Conservation (phyloP, 2,113 vertebrate genomes). For the Podarcis muralis region DNA sequence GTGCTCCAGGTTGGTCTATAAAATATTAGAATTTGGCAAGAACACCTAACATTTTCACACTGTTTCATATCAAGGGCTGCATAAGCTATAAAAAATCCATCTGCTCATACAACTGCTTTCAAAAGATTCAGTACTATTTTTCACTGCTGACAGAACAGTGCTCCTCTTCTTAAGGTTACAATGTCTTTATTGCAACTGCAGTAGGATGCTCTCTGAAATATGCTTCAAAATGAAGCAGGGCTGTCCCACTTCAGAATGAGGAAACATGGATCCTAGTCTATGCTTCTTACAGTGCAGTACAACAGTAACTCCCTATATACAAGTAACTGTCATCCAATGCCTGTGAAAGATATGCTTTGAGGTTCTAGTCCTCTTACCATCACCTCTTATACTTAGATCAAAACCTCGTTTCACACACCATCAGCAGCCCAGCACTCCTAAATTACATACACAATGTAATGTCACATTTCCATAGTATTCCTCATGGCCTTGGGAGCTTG, state of each 20-base stretch:
- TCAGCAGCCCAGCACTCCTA: background rate
- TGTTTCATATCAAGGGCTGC: background rate
- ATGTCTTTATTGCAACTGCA: conserved; percentile 25
- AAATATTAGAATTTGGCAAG: conserved; percentile 58
- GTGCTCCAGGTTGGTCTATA: conserved; percentile 92
- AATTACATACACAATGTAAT: conserved; percentile 33
- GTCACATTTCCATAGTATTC: conserved; percentile 56
- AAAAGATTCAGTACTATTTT: background rate
- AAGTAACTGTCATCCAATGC: background rate
- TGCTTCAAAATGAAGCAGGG: conserved; percentile 25
- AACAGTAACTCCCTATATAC: background rate
- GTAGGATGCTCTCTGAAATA: background rate
- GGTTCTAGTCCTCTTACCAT: background rate
- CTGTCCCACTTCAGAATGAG: conserved; percentile 57
- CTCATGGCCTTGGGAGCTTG: conserved; percentile 73
- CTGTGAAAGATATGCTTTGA: background rate
- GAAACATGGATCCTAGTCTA: conserved; percentile 42
- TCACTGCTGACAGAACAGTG: background rate
- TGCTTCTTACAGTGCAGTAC: background rate
- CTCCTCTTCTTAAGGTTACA: conserved; percentile 14
- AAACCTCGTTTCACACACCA: background rate
- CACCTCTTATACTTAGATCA: background rate
- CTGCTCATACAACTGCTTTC: background rate
- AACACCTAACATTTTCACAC: conserved; percentile 8
- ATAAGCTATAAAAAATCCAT: background rate